A percentile compares a stretch with the other conserved stretches of the same genome.
These are phyloP conservation scores for Amblyopsis rosae DNA, from an alignment of 2,113 vertebrate genomes.

Conservation along the genomic window DNA sequence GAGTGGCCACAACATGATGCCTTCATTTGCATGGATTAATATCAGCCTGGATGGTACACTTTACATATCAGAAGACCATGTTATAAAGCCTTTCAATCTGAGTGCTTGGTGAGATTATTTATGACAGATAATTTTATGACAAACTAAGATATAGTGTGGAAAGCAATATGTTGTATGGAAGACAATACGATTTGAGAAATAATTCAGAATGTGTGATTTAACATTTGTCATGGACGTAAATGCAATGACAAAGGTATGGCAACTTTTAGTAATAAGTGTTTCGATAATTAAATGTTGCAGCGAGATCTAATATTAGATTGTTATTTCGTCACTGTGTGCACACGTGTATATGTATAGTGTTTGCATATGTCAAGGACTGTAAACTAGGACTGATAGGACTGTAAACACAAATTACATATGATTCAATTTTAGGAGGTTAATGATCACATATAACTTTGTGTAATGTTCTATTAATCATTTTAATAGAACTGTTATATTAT, in stretches of 20 bases:
- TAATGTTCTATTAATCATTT: no score
- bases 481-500: no score
- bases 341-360: background rate
- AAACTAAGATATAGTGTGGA: no score
- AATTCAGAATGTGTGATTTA: no score
- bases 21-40: slow-evolving; percentile 39
- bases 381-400: background rate
- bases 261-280: slow-evolving; percentile 12
- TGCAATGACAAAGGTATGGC: no score
- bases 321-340: slow-evolving; percentile 3
- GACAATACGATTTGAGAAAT: no score
- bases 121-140: no score
- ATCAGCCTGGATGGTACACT: slow-evolving; percentile 22
- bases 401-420: background rate
- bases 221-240: no score
- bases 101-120: slow-evolving; percentile 7
- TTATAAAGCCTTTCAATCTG: background rate
- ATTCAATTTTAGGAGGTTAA: background rate
- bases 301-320: slow-evolving; percentile 3
- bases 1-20: slow-evolving; percentile 22
- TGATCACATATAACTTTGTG: background rate
- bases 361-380: background rate
- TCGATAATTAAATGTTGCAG: slow-evolving; percentile 32
- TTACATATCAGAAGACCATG: slow-evolving; percentile 34
- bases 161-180: no score